These are phyloP conservation scores for Acanthacorydalis orientalis DNA, from an alignment of 2,888 invertebrate species.

Conservation along the genomic window DNA sequence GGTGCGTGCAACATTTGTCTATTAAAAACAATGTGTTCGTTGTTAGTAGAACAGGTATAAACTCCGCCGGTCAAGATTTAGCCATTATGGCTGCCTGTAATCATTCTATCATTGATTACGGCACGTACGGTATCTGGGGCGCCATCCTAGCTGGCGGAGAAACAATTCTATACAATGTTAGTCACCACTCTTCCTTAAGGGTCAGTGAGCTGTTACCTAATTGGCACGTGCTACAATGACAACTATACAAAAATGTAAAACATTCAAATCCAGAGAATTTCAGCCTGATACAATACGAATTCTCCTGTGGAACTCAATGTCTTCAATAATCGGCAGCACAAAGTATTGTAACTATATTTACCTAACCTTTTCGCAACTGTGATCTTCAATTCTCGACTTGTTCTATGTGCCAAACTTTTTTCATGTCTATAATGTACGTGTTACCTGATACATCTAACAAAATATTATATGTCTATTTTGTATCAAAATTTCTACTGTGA, in stretches of 20 bases:
- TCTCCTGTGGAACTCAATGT: neutral
- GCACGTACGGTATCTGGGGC: conserved; percentile 33
- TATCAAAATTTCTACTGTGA: conserved; percentile 11
- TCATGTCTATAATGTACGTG: conserved; percentile 5
- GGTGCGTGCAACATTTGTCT: conserved; percentile 26
- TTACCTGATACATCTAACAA: conserved; percentile 5
- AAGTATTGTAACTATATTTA: neutral
- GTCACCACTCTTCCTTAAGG: conserved; percentile 23
- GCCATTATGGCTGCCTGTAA: conserved; percentile 32
- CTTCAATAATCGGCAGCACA: neutral
- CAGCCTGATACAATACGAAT: neutral
- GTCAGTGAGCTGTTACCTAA: conserved; percentile 26
- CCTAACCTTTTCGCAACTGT: conserved; percentile 3
- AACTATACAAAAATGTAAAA: neutral
- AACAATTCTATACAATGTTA: conserved; percentile 27
- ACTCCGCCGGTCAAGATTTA: conserved; percentile 27
- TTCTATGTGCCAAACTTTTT: conserved; percentile 4
- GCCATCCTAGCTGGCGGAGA: conserved; percentile 32
- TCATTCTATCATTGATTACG: conserved; percentile 34
- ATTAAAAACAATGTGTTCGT: conserved; percentile 23
- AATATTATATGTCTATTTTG: conserved; percentile 5
- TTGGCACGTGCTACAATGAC: conserved; percentile 22
- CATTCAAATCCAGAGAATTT: neutral
- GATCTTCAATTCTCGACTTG: conserved; percentile 2
- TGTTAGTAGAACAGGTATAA: conserved; percentile 19